These are phyloP conservation scores for Lutraria lutraria DNA, from an alignment of 2,888 invertebrate species.

Conservation along the genomic window DNA sequence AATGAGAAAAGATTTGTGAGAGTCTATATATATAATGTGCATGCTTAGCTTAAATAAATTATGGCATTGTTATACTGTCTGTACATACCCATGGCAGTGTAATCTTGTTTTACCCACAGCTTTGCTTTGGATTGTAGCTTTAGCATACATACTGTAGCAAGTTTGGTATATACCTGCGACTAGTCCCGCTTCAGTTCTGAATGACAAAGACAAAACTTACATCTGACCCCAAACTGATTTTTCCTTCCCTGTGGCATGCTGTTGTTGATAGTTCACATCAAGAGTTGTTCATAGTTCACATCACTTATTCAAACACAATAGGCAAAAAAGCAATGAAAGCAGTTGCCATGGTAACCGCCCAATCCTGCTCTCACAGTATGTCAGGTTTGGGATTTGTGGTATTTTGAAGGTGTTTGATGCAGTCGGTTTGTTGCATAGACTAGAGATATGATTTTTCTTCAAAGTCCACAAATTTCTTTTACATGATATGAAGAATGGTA, in stretches of 20 bases:
- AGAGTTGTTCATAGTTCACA: too few relatives aligned
- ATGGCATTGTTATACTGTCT: background rate
- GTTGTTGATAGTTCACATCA: too few relatives aligned
- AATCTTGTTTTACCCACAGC: background rate
- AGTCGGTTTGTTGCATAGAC: too few relatives aligned
- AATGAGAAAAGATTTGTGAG: background rate
- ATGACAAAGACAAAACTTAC: background rate
- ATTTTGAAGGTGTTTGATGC: too few relatives aligned
- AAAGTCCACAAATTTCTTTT: too few relatives aligned
- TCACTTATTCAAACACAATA: too few relatives aligned
- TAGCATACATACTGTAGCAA: background rate
- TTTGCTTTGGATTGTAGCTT: conserved; percentile 12
- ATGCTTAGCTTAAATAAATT: background rate
- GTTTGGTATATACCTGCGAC: background rate
- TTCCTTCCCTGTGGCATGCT: background rate
- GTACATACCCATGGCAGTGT: background rate
- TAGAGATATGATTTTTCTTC: too few relatives aligned
- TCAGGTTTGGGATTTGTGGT: too few relatives aligned
- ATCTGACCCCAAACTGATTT: background rate
- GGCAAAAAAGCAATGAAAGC: too few relatives aligned
- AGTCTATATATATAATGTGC: background rate
- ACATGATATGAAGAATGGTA: too few relatives aligned
- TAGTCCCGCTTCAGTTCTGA: background rate
- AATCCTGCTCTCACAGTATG: too few relatives aligned
- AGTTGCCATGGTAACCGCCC: too few relatives aligned